These are phyloP conservation scores for Drosophila silvestris DNA, from an alignment of 2,888 invertebrate genomes.

Conservation along the genomic window DNA sequence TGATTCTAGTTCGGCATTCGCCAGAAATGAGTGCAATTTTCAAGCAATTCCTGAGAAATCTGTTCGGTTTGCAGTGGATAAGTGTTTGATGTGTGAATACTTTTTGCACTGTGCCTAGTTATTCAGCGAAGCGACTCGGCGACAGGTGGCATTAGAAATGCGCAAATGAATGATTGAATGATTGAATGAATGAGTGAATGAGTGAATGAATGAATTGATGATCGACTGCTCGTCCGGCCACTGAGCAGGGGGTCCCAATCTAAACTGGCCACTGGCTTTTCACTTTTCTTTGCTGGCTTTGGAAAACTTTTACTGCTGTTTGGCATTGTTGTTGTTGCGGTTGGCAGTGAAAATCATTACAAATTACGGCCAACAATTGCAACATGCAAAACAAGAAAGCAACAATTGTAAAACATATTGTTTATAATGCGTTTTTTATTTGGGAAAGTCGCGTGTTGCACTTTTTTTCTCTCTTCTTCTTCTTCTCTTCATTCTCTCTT, in stretches of 20 bases:
- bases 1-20: neutral
- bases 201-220: slow-evolving; percentile 40
- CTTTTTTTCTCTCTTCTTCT: slow-evolving; percentile 45
- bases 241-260: slow-evolving; percentile 44
- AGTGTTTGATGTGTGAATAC: neutral
- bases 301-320: slow-evolving; percentile 70
- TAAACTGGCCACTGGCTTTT: slow-evolving; percentile 58
- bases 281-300: slow-evolving; percentile 71
- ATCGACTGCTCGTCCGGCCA: slow-evolving; percentile 42
- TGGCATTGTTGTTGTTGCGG: slow-evolving; percentile 43
- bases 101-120: slow-evolving; percentile 32
- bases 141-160: slow-evolving; percentile 50
- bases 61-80: neutral
- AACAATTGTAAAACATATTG: slow-evolving; percentile 67
- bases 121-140: slow-evolving; percentile 42
- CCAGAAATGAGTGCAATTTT: neutral
- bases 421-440: slow-evolving; percentile 78
- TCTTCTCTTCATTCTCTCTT: slow-evolving; percentile 25
- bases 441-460: slow-evolving; percentile 79
- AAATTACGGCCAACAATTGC: slow-evolving; percentile 70
- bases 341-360: slow-evolving; percentile 75
- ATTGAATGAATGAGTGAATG: slow-evolving; percentile 48
- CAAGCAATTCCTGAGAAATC: slow-evolving; percentile 1
- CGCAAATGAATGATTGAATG: slow-evolving; percentile 54
- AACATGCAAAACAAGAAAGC: slow-evolving; percentile 77